Evolutionary conservation across 2,888 invertebrate genomes (phyloP).

Genomic region (Lottia gigantea): DNA sequence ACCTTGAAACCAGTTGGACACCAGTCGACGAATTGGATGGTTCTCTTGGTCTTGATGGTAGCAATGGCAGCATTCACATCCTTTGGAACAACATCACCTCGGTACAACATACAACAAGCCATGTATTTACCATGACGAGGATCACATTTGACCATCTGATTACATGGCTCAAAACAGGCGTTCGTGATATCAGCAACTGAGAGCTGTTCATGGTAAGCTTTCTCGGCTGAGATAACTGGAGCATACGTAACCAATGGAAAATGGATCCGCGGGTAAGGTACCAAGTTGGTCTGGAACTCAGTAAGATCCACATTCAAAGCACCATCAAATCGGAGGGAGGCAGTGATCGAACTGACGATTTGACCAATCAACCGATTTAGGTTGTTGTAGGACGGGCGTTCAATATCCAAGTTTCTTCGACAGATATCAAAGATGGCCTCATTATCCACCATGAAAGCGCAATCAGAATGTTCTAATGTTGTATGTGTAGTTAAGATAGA

Average conservation of each 20-base stretch:
- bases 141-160: constrained; percentile 9
- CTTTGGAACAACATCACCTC: constrained; percentile 6
- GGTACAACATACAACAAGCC: constrained; percentile 6
- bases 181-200: constrained; percentile 1
- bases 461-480: neutral
- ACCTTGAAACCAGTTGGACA: constrained; percentile 8
- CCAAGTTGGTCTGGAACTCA: constrained; percentile 2
- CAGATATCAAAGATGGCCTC: neutral
- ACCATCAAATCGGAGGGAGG: constrained; percentile 9
- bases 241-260: neutral
- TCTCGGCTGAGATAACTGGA: neutral
- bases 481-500: neutral
- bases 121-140: constrained; percentile 5
- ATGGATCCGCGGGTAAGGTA: constrained; percentile 1
- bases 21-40: neutral
- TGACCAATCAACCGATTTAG: neutral
- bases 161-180: neutral
- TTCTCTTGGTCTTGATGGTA: constrained; percentile 7
- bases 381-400: neutral
- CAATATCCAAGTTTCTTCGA: constrained; percentile 3
- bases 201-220: constrained; percentile 3
- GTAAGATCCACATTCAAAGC: neutral
- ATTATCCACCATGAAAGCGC: constrained; percentile 5
- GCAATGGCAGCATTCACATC: neutral
- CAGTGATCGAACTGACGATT: neutral